phyloP scores from a whole-genome alignment of 2,888 invertebrate species.

The Limnephilus auricula region DNA sequence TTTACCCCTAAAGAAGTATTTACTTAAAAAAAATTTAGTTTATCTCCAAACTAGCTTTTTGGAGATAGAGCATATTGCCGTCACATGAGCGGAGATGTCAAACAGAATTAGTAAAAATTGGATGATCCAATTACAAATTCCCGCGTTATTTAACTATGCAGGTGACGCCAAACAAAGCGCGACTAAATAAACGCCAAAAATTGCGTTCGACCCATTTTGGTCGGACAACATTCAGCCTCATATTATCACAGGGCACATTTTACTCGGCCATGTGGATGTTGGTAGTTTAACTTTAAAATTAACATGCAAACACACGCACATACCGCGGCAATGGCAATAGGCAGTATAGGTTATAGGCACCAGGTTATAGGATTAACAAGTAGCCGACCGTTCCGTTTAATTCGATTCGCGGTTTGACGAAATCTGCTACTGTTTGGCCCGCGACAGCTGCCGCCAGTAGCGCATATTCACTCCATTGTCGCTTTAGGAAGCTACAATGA shows the following conservation, averaged over 20 bases:
- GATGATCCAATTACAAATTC: neutral
- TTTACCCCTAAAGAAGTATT: too few species aligned
- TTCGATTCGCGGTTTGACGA: conserved; percentile 55
- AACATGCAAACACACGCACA: conserved; percentile 13
- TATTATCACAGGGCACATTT: too few species aligned
- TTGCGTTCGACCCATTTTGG: neutral
- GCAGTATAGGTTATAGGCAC: too few species aligned
- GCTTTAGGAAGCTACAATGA: neutral
- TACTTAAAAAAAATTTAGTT: too few species aligned
- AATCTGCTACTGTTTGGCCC: conserved; percentile 41
- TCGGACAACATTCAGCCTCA: neutral
- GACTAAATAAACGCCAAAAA: conserved; percentile 21
- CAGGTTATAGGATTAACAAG: conserved; percentile 8
- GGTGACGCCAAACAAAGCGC: neutral
- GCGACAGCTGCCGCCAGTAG: conserved; percentile 37
- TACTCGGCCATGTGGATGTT: neutral
- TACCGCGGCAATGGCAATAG: neutral
- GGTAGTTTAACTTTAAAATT: neutral
- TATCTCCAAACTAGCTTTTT: too few species aligned
- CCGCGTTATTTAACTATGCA: neutral
- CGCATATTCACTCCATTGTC: neutral
- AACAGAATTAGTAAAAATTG: neutral
- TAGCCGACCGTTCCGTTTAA: conserved; percentile 9
- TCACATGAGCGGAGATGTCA: too few species aligned
- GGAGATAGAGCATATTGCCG: too few species aligned